Conservation (phyloP, 2,888 invertebrate genomes). For the Mythimna albipuncta region DNA sequence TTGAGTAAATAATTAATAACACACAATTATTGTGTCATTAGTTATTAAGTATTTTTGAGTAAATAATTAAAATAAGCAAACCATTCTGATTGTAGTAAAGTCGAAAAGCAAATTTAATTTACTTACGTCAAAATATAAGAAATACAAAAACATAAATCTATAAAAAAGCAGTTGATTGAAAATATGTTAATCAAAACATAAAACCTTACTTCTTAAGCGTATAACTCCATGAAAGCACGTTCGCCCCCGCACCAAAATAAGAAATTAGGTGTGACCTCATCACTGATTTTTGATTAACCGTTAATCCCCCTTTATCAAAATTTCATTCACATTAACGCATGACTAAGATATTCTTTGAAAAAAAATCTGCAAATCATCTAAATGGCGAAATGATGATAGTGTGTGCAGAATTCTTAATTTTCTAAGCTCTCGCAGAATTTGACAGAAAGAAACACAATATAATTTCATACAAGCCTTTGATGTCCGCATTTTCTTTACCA, state of each 20-base stretch:
- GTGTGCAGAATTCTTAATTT: slow-evolving; percentile 23
- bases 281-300: slow-evolving; percentile 49
- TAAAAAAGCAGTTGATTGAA: slow-evolving; percentile 10
- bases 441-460: slow-evolving; percentile 5
- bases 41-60: too few relatives aligned
- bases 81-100: not conserved
- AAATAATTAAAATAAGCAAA: not conserved
- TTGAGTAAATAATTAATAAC: too few relatives aligned
- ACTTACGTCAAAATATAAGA: not conserved
- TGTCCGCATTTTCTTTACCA: not conserved
- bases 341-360: slow-evolving; percentile 27
- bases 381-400: slow-evolving; percentile 22
- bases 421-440: slow-evolving; percentile 12
- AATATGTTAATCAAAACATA: slow-evolving; percentile 25
- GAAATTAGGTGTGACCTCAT: slow-evolving; percentile 50
- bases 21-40: too few relatives aligned
- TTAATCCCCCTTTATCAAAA: slow-evolving; percentile 49
- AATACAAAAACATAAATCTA: not conserved
- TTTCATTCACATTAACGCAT: slow-evolving; percentile 47
- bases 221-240: slow-evolving; percentile 18
- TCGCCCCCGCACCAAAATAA: slow-evolving; percentile 33
- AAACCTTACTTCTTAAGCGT: slow-evolving; percentile 15
- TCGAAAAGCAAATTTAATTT: not conserved
- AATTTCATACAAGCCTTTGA: not conserved
- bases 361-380: slow-evolving; percentile 54